Conservation (phyloP, 2,888 invertebrate species). For the Sinopyrophorus schimmeli region DNA sequence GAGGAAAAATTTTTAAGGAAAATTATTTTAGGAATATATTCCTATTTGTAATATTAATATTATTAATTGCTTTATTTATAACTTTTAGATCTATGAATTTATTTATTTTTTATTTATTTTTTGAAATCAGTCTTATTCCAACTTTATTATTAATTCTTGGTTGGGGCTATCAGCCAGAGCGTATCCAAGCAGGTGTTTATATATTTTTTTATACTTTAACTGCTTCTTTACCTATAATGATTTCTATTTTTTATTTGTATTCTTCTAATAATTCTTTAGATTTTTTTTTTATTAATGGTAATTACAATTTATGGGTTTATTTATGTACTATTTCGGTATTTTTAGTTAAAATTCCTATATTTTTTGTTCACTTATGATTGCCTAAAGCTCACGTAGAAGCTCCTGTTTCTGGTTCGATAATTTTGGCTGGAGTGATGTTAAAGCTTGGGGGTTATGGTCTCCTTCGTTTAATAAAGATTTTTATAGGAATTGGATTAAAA, state of each 20-base stretch:
- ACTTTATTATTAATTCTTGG: conserved; percentile 69
- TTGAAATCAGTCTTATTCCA: conserved; percentile 70
- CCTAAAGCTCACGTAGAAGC: conserved; percentile 79
- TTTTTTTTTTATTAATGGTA: conserved; percentile 58
- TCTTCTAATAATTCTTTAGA: conserved; percentile 54
- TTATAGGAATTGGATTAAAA: conserved; percentile 56
- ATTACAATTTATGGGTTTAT: conserved; percentile 56
- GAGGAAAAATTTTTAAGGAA: conserved; percentile 56
- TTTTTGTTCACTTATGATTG: conserved; percentile 70
- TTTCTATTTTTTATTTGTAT: conserved; percentile 61
- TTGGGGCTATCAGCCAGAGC: conserved; percentile 71
- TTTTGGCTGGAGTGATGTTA: conserved; percentile 73
- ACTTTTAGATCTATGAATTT: conserved; percentile 63
- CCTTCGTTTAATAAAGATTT: conserved; percentile 60
- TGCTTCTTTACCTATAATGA: conserved; percentile 67
- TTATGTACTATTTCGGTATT: conserved; percentile 64
- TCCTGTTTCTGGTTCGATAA: conserved; percentile 71
- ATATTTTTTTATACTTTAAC: conserved; percentile 73
- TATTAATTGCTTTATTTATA: conserved; percentile 61
- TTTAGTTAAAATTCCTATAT: conserved; percentile 74
- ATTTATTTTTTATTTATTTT: conserved; percentile 71
- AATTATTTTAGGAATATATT: conserved; percentile 59
- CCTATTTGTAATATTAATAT: conserved; percentile 58
- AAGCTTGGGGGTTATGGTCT: conserved; percentile 74
- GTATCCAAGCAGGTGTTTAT: conserved; percentile 67